Base-by-base conservation (phyloP, 2,888 invertebrate species). In the Entomobrya proxima region DNA sequence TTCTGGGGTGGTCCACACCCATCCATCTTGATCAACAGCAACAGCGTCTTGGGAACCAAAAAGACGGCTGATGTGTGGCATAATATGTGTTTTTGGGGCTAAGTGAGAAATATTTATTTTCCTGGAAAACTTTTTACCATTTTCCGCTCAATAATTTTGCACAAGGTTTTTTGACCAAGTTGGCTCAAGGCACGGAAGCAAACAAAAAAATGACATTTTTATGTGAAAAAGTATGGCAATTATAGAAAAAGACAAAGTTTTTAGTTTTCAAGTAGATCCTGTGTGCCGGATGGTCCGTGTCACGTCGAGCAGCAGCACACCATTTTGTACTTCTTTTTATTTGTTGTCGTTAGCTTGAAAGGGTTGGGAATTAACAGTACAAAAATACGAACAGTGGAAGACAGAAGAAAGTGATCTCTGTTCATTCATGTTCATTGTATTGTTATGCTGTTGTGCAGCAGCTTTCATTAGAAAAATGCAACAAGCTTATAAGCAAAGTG, bases 201-300 rank as follows among this genome's bases (percentile, higher is more conserved):
- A 79, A 79, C 85, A 85, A n/a, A n/a, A n/a, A n/a, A n/a, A 85
- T 85, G 85, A 85, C 85, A 85, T 79, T 85, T n/a, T n/a, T n/a
- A n/a, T 85, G 85, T 79, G 79, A 75, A 67, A 85, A 85, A 85
- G 85, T 85, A 85, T 85, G 78, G 75, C 79, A 85, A 79, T 85
- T 85, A 85, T 74, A 6, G 32, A 13, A 2, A 32, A 61, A 61
- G 30, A n/a, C 24, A 27, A 40, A 47, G 72, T 30, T 47, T 11
- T 11, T 35, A 35, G 37, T 32, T 13, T 44, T 32, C 35, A 52
- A 35, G 52, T 74, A 50, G 35, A 74, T 9, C 44, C 13, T 11
- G 3, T 44, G 13, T 69, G 21, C 35, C 21, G 32, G 32, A 52
- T 74, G 52, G 74, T 74, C 74, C 52, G 35, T 52, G 35, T 18